Base-by-base conservation (phyloP, 1,140 invertebrate genomes). In the Popillia japonica region DNA sequence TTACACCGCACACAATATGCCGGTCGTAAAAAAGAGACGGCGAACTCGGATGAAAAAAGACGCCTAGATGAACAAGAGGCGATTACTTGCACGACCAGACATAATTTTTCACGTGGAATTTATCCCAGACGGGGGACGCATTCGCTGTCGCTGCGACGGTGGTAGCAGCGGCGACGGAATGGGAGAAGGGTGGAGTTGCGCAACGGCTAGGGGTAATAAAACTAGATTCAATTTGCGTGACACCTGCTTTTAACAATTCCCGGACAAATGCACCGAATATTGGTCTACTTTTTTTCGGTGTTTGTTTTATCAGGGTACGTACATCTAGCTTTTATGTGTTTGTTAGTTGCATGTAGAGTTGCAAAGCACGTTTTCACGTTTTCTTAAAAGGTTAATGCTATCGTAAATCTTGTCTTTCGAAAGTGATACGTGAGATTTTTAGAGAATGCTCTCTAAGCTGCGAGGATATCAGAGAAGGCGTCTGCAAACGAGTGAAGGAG, bases 51-150 rank as follows among this genome's bases (percentile, higher is more conserved):
- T 14, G 22, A 14, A 68, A 68, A 68, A 68, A 34, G 61, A 68
- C 8, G 22, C 2, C 27, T 7, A 68, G 22, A 22, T 22, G 61
- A 23, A 34, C 61, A 10, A 64, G 59, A 64, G 22, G 9, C 17
- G 59, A 64, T 64, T 64, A 64, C 17, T 68, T 68, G 20, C 61
- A 34, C 61, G 61, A 27, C 61, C 61, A 68, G 61, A 68, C 61
- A 68, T 68, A 68, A 64, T 68, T 68, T 68, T 68, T 68, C 61
- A 68, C 27, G 61, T 68, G 61, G 61, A 68, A 68, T 68, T 68
- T 68, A 68, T 68, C 22, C 11, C 59, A 17, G 59, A 48, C 44
- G 59, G 17, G 8, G 59, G 61, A n/a, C 61, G 61, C 20, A 68
- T 68, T 68, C 27, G 61, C 22, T 27, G 61, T 8, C 22, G 61